phyloP scores from a whole-genome alignment of 2,113 vertebrate species.

The Hydropotes inermis region DNA sequence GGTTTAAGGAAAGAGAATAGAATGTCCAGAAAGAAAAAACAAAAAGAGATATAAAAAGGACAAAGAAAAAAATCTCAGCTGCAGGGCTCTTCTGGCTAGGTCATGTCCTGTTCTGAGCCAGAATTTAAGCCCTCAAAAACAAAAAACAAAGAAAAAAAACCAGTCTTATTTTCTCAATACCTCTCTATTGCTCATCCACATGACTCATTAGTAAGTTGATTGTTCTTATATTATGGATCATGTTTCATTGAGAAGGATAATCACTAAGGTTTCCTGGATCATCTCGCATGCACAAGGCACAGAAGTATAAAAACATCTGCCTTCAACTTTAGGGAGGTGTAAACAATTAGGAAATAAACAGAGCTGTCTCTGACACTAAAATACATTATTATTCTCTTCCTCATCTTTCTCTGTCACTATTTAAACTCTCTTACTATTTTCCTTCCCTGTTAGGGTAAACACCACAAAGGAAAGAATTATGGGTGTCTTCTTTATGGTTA shows the following conservation, averaged over 20 bases:
- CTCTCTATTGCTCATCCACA: background rate
- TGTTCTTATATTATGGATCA: background rate
- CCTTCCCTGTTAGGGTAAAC: background rate
- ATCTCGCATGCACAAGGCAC: background rate
- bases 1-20: background rate
- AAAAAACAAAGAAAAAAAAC: background rate
- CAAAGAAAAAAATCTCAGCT: background rate
- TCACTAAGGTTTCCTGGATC: background rate
- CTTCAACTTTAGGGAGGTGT: background rate
- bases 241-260: background rate
- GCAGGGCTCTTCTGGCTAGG: background rate
- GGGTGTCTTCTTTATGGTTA: background rate
- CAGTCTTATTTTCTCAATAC: background rate
- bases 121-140: background rate
- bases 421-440: background rate
- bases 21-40: background rate
- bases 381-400: background rate
- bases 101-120: background rate
- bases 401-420: background rate
- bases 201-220: background rate
- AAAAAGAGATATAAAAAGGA: background rate
- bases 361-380: background rate
- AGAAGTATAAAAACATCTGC: background rate
- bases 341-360: background rate
- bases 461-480: background rate